Conservation (phyloP, 1,140 invertebrate genomes). For the Drosophila ogumai region DNA sequence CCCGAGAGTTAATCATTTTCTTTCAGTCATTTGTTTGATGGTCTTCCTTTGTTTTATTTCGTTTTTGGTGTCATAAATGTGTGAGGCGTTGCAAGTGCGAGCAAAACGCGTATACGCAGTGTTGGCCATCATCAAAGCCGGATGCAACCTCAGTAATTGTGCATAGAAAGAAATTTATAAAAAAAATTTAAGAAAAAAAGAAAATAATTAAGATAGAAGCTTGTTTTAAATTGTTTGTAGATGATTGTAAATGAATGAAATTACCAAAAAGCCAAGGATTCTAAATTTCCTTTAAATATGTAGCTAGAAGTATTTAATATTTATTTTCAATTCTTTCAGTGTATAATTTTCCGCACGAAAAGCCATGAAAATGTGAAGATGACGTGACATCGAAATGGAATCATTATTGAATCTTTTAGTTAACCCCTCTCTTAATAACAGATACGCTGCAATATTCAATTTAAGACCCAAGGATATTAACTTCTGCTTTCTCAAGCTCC, state of each 20-base stretch:
- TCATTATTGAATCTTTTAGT: background rate
- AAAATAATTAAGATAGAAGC: background rate
- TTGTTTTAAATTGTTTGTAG: background rate
- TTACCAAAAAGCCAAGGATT: background rate
- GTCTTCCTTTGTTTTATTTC: conserved; percentile 46
- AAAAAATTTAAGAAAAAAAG: background rate
- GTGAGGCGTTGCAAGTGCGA: conserved; percentile 38
- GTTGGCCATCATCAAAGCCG: conserved; percentile 29
- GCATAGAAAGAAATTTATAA: background rate
- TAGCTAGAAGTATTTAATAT: background rate
- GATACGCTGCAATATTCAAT: background rate
- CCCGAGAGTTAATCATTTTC: conserved; percentile 74
- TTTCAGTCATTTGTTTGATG: conserved; percentile 73
- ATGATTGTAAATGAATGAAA: background rate
- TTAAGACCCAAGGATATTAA: background rate
- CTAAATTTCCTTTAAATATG: background rate
- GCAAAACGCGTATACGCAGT: conserved; percentile 55
- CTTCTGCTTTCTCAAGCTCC: background rate
- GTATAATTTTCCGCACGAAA: background rate
- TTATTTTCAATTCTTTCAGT: background rate
- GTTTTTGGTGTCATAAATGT: conserved; percentile 51
- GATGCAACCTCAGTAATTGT: conserved; percentile 12
- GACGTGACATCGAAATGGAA: background rate
- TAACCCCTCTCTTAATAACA: background rate
- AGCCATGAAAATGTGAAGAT: background rate